Evolutionary conservation across 2,113 vertebrate species (phyloP).

Genomic region (Fregetta grallaria): DNA sequence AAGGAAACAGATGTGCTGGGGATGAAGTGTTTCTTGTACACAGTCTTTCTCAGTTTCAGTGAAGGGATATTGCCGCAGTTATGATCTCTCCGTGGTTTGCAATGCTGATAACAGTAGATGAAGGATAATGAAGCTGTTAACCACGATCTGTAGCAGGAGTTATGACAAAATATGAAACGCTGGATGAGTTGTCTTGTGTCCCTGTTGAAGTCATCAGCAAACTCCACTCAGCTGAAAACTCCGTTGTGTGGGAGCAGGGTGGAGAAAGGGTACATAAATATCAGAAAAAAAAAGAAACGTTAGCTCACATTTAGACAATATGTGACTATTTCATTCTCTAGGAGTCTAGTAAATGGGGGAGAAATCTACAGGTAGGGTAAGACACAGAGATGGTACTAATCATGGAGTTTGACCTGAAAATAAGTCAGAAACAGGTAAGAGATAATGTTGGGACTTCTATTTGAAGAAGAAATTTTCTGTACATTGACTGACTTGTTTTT

Average conservation of each 20-base stretch:
- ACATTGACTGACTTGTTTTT: background rate
- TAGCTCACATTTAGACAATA: background rate
- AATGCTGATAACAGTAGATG: background rate
- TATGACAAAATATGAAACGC: background rate
- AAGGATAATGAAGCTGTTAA: background rate
- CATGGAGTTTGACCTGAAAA: background rate
- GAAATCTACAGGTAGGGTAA: background rate
- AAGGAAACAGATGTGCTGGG: background rate
- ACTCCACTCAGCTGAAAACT: background rate
- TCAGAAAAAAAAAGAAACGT: background rate
- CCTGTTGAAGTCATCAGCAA: background rate
- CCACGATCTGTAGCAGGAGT: background rate
- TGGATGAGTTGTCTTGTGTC: background rate
- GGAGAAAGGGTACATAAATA: background rate
- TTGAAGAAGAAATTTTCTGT: background rate
- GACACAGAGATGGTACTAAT: background rate
- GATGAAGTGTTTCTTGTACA: background rate
- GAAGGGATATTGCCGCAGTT: background rate
- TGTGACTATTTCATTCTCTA: background rate
- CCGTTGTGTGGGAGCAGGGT: background rate
- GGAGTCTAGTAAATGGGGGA: background rate
- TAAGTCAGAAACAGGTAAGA: background rate
- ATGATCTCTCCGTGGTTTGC: background rate
- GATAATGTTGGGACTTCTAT: background rate
- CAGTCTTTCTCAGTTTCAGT: background rate